Evolutionary conservation across 2,888 invertebrate genomes (phyloP), one percentile per base, ranked within the genome.

Genomic region (Dicranocentrus wangi): DNA sequence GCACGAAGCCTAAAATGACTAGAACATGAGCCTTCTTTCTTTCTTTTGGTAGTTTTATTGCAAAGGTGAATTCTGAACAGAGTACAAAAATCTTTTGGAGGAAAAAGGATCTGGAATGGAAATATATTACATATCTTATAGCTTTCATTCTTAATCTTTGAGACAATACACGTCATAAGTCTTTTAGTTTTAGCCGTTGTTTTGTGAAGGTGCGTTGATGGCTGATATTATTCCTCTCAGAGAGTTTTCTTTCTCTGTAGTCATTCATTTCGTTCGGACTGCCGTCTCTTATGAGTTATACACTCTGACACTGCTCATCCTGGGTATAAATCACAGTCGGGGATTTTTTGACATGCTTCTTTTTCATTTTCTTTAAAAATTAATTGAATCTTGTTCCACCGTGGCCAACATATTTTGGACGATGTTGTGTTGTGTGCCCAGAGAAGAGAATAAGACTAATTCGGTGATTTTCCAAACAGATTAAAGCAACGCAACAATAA

Each of bases 281-380:
- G n/a, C n/a, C n/a, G n/a, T n/a, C n/a, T n/a, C n/a, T n/a, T n/a
- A n/a, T 21, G 21, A 55, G 55, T 2, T 55, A 19, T 55, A 55
- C 27, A 25, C 17, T 69, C 43, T 69, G 69, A 69, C 69, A 69
- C 19, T 69, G 69, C 55, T 69, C 72, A 72, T 61, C 61, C 55
- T 61, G 61, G 55, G 28, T 72, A 79, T 79, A 79, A 72, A 79
- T 79, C 79, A 79, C 66, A 27, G 66, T 61, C 23, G 17, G n/a
- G 42, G 39, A 43, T 19, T 51, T 77, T 79, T 65, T 65, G 79
- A 79, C 79, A 72, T 3, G 25, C 27, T 55, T 72, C 61, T 79
- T 72, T 55, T 71, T 79, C 79, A 79, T 66, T 72, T 55, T 71
- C 17, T 32, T n/a, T 5, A 60, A 72, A 58, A 72, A 72, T 58